Evolutionary conservation across 2,797 vertebrate species (phyloP).

Genomic region (Falco cherrug): DNA sequence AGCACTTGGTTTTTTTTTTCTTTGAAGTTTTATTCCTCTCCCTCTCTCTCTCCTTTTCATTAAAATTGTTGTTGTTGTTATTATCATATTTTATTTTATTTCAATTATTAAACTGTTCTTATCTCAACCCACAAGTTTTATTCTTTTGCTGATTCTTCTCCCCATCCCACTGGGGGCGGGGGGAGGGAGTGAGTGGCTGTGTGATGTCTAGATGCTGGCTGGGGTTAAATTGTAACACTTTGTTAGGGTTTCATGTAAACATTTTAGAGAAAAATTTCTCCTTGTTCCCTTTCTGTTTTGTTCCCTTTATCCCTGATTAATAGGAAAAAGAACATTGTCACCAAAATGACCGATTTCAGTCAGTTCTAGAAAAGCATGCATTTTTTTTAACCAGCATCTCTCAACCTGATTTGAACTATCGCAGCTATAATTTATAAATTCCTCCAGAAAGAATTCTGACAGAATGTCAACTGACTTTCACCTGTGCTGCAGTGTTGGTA

Average conservation of each 20-base stretch:
- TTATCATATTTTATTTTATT: too few species aligned
- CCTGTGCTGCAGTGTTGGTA: neutral
- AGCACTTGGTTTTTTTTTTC: too few species aligned
- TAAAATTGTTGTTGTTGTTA: too few species aligned
- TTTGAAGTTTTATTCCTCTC: too few species aligned
- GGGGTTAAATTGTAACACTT: too few species aligned
- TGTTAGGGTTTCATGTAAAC: neutral
- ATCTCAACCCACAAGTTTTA: too few species aligned
- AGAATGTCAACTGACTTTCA: neutral
- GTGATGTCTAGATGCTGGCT: too few species aligned
- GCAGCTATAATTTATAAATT: neutral
- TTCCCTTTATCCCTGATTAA: accelerated
- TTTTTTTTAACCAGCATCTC: neutral
- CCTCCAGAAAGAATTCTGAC: neutral
- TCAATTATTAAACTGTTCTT: too few species aligned
- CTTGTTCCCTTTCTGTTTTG: neutral
- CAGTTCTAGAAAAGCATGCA: neutral
- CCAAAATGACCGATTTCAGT: conserved; percentile 6
- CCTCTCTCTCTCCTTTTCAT: too few species aligned
- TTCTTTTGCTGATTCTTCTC: too few species aligned
- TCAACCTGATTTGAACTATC: neutral
- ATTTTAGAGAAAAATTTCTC: neutral
- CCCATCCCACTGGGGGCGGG: too few species aligned
- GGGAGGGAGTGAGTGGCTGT: too few species aligned
- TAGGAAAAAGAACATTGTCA: neutral